Evolutionary conservation across 2,113 vertebrate species (phyloP).

Genomic region (Grus americana): DNA sequence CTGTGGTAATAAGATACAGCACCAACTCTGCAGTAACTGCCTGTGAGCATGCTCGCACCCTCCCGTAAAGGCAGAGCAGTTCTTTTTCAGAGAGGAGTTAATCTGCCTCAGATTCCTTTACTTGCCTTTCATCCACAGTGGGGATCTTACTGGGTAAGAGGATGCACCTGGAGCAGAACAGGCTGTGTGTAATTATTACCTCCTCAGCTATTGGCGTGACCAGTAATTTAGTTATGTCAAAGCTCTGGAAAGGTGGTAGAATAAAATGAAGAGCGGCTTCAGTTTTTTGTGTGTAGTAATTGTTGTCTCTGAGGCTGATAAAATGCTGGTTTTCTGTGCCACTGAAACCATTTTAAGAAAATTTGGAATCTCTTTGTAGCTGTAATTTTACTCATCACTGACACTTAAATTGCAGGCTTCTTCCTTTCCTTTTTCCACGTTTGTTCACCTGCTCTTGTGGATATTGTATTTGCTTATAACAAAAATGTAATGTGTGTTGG

Average conservation of each 20-base stretch:
- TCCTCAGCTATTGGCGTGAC: rapidly evolving
- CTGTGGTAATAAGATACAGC: background rate
- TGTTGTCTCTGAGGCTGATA: background rate
- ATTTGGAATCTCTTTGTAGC: background rate
- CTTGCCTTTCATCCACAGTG: background rate
- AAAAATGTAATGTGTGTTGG: background rate
- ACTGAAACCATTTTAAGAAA: background rate
- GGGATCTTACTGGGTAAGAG: background rate
- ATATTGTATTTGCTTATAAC: background rate
- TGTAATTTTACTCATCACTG: background rate
- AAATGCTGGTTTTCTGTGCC: background rate
- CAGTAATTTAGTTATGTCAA: background rate
- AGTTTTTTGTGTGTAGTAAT: background rate
- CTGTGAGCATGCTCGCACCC: background rate
- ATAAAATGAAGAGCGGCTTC: background rate
- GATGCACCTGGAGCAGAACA: background rate
- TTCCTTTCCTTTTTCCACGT: background rate
- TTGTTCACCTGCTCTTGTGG: background rate
- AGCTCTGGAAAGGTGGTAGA: background rate
- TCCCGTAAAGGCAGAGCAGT: background rate
- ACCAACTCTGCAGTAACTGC: background rate
- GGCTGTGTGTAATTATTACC: rapidly evolving
- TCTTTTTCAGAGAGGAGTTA: background rate
- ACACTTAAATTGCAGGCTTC: background rate
- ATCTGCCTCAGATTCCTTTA: background rate